phyloP scores from a whole-genome alignment of 2,888 invertebrate species.

The Meganola albula region DNA sequence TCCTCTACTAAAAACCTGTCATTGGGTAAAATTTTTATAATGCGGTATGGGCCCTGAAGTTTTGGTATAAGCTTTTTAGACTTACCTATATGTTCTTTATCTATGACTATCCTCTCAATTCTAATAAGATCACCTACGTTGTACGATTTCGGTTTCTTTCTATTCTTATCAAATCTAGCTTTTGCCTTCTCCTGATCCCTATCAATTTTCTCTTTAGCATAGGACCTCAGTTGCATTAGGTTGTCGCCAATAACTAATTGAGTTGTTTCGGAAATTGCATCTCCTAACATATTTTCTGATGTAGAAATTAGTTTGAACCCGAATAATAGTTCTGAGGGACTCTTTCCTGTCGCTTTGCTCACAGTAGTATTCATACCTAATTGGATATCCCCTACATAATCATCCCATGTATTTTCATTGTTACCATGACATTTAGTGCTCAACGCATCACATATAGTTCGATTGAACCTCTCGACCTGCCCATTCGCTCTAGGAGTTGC shows the following conservation, averaged over 20 bases:
- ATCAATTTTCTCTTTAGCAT: constrained; percentile 8
- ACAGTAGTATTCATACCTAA: constrained; percentile 16
- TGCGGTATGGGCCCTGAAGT: constrained; percentile 5
- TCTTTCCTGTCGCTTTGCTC: constrained; percentile 14
- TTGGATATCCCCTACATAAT: constrained; percentile 12
- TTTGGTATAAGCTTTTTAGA: constrained; percentile 5
- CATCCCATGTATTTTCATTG: constrained; percentile 12
- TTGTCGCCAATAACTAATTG: not conserved
- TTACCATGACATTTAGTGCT: constrained; percentile 1
- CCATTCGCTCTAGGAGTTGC: constrained; percentile 10
- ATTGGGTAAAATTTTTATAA: constrained; percentile 7
- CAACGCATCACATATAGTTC: constrained; percentile 1
- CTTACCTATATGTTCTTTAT: constrained; percentile 7
- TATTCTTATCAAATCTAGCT: constrained; percentile 6
- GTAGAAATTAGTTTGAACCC: constrained; percentile 13
- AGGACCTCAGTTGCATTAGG: constrained; percentile 7
- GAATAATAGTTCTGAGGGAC: constrained; percentile 19
- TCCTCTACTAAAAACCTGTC: constrained; percentile 7
- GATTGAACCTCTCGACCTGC: constrained; percentile 4
- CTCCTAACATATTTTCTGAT: constrained; percentile 12
- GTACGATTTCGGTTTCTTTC: constrained; percentile 4
- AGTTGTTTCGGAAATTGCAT: constrained; percentile 5
- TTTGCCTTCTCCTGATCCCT: constrained; percentile 10
- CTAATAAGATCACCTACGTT: constrained; percentile 4
- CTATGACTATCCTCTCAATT: constrained; percentile 5